Conservation (phyloP, 1,140 invertebrate species). For the Zaprionus vittiger region DNA sequence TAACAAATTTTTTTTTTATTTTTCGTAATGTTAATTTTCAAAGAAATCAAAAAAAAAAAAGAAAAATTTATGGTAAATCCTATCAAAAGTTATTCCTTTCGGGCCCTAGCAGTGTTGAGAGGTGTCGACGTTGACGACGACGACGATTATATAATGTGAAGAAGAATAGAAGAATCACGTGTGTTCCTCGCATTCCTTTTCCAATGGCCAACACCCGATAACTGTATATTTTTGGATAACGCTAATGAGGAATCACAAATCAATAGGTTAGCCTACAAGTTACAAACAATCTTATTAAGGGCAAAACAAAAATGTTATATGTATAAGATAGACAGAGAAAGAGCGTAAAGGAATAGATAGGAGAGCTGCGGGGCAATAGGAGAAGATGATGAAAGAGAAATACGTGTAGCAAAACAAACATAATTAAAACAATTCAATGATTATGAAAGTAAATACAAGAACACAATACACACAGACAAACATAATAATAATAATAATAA, state of each 20-base stretch:
- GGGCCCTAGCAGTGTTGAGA: conserved; percentile 15
- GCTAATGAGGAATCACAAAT: conserved; percentile 57
- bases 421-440: conserved; percentile 40
- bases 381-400: conserved; percentile 21
- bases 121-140: background rate
- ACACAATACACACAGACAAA: conserved; percentile 32
- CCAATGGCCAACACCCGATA: conserved; percentile 48
- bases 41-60: background rate
- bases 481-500: conserved; percentile 56
- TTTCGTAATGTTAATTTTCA: conserved; percentile 39
- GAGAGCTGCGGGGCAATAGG: conserved; percentile 55
- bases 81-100: conserved; percentile 36
- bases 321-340: conserved; percentile 52
- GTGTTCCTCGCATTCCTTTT: conserved; percentile 65
- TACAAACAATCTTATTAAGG: conserved; percentile 46
- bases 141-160: conserved; percentile 11
- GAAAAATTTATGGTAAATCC: background rate
- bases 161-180: conserved; percentile 25
- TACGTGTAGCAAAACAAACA: conserved; percentile 25
- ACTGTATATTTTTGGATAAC: conserved; percentile 75
- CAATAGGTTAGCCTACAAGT: conserved; percentile 63
- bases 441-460: conserved; percentile 29
- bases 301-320: conserved; percentile 58
- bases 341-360: conserved; percentile 9
- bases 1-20: conserved; percentile 32